phyloP scores from a whole-genome alignment of 2,797 vertebrate species.

The Pelobates cultripes region DNA sequence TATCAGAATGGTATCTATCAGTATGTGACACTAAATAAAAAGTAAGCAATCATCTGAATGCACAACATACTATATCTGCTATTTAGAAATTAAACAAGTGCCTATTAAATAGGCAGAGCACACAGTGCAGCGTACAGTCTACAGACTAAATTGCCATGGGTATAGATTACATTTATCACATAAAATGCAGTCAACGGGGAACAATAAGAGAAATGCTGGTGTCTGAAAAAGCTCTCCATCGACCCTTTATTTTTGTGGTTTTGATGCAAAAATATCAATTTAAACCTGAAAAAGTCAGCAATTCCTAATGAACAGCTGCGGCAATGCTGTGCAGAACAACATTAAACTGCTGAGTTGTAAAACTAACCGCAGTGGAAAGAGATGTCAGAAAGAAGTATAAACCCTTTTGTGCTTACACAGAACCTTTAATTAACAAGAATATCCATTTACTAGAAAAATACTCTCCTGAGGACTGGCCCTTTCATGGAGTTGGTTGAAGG shows the following conservation, averaged over 20 bases:
- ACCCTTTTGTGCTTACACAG: slow-evolving; percentile 35
- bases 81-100: not conserved
- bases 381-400: slow-evolving; percentile 37
- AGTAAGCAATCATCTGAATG: too few species aligned
- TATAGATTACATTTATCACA: not conserved
- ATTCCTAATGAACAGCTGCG: slow-evolving; percentile 22
- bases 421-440: slow-evolving; percentile 46
- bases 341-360: slow-evolving; percentile 40
- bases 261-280: not conserved
- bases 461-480: slow-evolving; percentile 31
- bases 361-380: slow-evolving; percentile 41
- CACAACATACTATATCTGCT: not conserved
- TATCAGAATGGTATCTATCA: too few species aligned
- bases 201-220: not conserved
- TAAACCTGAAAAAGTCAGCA: slow-evolving; percentile 30
- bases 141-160: not conserved
- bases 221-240: not conserved
- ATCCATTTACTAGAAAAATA: slow-evolving; percentile 38
- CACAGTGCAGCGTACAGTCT: not conserved
- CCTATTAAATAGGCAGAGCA: not conserved
- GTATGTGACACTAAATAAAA: too few species aligned
- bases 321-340: slow-evolving; percentile 40
- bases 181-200: not conserved
- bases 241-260: not conserved
- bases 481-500: slow-evolving; percentile 22